Evolutionary conservation across 2,888 invertebrate genomes (phyloP), one percentile per base, ranked within the genome.

Genomic region (Hydropsyche betteni): DNA sequence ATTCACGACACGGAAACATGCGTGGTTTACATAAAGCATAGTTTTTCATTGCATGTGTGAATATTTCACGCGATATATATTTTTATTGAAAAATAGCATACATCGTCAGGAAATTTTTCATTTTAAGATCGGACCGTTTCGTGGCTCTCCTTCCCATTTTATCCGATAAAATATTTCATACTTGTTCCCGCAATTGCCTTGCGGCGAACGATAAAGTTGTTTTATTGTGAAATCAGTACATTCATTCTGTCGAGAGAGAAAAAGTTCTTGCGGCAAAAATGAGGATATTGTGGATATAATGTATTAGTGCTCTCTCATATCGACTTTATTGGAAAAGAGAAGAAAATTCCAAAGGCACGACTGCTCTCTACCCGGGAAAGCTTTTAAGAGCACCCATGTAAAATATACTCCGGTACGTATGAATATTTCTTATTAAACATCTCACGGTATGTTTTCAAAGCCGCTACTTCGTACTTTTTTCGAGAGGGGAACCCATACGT

Each of bases 141-240:
- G 33, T 64, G 12, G 12, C 64, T 10, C 36, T n/a, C 64, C 4
- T 10, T 44, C 6, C 44, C 44, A 44, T 64, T 36, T 64, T 64
- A 64, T 34, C 36, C 33, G 64, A 64, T 64, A 34, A 64, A 64
- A 64, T 64, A 64, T 64, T 64, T 64, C 64, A 64, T 64, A 64
- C 64, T 64, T 64, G 64, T 64, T 64, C 64, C 34, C 64, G 36
- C 64, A 64, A 64, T 64, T 64, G 64, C 64, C 64, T 64, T 64
- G 36, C 64, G 64, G 64, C 64, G 34, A 64, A 64, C 64, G 64
- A 64, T 64, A 64, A 64, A 64, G 33, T 64, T 64, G 36, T 64
- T 64, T 64, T 64, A 64, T 64, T 64, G 64, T 64, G 64, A 64
- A 64, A 64, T 64, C 64, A 64, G 64, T 64, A 64, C 64, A 64